These are phyloP conservation scores for Galago senegalensis DNA, from an alignment of 2,797 vertebrate species.

Conservation along the genomic window DNA sequence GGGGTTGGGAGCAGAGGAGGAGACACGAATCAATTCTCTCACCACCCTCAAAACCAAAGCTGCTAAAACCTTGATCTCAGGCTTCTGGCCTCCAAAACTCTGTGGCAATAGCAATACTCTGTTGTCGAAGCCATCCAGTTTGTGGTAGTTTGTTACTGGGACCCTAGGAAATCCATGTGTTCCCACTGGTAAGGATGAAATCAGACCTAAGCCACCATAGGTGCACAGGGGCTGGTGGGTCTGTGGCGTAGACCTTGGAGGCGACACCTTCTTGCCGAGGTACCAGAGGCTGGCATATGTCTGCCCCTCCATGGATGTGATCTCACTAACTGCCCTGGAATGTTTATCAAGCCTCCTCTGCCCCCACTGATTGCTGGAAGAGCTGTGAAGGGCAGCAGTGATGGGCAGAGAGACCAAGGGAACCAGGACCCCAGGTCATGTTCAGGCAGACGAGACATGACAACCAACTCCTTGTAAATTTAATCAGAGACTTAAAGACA, in stretches of 20 bases:
- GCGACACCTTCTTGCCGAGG: fast-evolving
- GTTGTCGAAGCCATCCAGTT: neutral
- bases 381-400: neutral
- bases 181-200: neutral
- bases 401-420: neutral
- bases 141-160: neutral
- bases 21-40: too few relatives aligned
- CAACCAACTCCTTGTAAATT: conserved; percentile 57
- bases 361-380: too few relatives aligned
- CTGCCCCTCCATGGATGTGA: fast-evolving
- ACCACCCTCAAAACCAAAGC: neutral
- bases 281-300: fast-evolving
- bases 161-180: fast-evolving
- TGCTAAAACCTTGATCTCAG: neutral
- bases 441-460: neutral
- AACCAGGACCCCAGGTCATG: neutral
- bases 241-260: neutral
- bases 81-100: neutral
- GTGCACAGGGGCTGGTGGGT: too few relatives aligned
- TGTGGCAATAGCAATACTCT: neutral
- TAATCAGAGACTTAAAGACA: conserved; percentile 74
- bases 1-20: fast-evolving
- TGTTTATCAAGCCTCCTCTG: neutral
- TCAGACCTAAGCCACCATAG: neutral
- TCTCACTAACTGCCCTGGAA: neutral